Evolutionary conservation across 2,113 vertebrate genomes (phyloP), one percentile per base, ranked within the genome.

Genomic region (Nicator chloris): DNA sequence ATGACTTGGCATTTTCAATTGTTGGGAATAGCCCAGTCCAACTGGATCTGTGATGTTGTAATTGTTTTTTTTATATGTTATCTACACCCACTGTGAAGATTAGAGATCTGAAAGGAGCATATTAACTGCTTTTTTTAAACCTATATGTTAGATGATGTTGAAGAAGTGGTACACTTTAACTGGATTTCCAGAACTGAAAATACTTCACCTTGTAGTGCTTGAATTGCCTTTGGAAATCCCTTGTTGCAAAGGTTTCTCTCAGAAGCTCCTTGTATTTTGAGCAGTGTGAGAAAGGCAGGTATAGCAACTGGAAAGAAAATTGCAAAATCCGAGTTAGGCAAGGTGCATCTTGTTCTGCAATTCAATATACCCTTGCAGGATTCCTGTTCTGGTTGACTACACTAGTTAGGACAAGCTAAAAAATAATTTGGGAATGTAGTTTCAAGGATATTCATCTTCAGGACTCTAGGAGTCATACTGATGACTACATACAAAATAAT

Each of bases 241-340:
- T 57, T 42, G 95, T 95, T 76, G 56, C 37, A 72, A 92, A 90
- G 6, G 97, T 97, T 95, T 97, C 88, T 51, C 54, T 93, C 73
- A 95, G 60, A 82, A 98, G 95, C 33, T 95, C 8, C 1, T 79
- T 80, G 76, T 97, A 94, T 69, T 86, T 96, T 72, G 97, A 93
- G 44, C 97, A 98, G 44, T 93, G 76, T 80, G 88, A 91, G 81
- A 93, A 94, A 57, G 97, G 97, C 56, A 97, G 88, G 22, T 86
- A 68, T 13, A 98, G 75, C 95, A 97, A 73, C 97, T 98, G 93
- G 71, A 96, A 96, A 56, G 69, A 94, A 93, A 95, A 77, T 82
- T 86, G 72, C 78, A 89, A 86, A 73, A 94, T 11, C 7, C 33
- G 69, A 64, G 44, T 96, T 88, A 93, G 63, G 75, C 82, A 96